Base-by-base conservation (phyloP, 2,888 invertebrate genomes). In the Ametastegia equiseti region DNA sequence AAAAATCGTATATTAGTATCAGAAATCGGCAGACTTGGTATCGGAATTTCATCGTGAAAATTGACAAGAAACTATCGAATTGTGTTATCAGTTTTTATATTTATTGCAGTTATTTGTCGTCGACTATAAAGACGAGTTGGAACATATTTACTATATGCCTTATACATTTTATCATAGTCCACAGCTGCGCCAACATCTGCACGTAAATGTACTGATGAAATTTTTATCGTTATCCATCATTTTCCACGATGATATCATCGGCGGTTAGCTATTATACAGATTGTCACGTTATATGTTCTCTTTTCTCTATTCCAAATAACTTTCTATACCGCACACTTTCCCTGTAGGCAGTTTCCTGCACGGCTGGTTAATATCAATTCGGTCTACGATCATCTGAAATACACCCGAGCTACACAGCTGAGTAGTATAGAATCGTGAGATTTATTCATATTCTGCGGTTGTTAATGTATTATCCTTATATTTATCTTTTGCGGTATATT, bases 321-420 rank as follows among this genome's bases (percentile, higher is more conserved):
- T 63, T 63, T 63, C 63, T 63, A 63, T n/a, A 15, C n/a, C n/a
- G n/a, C n/a, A n/a, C 7, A 63, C 63, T 63, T 63, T 63, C 63
- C 30, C 63, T 33, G 33, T 63, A 63, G 27, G 6, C 27, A 54
- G 13, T 54, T 6, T 15, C 13, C 63, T n/a, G 33, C 30, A 33
- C 30, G 30, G 63, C 15, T 45, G 45, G 7, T 45, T 13, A 13
- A 45, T 45, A 63, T 67, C 2, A 67, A 67, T 65, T 36, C 65
- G 39, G n/a, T 67, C 19, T 39, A 15, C 13, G 15, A 15, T 13
- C 54, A 13, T 54, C 15, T 15, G n/a, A 54, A 15, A 54, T 5
- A 54, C 54, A 54, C 42, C 5, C 19, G 54, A 13, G 9, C 1
- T 36, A 36, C 6, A 36, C 33, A 36, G 9, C 6, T n/a, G 19